Percentiles rank a stretch among this genome's conserved stretches.
phyloP scores from a whole-genome alignment of 2,797 vertebrate genomes.

The Okamejei kenojei region DNA sequence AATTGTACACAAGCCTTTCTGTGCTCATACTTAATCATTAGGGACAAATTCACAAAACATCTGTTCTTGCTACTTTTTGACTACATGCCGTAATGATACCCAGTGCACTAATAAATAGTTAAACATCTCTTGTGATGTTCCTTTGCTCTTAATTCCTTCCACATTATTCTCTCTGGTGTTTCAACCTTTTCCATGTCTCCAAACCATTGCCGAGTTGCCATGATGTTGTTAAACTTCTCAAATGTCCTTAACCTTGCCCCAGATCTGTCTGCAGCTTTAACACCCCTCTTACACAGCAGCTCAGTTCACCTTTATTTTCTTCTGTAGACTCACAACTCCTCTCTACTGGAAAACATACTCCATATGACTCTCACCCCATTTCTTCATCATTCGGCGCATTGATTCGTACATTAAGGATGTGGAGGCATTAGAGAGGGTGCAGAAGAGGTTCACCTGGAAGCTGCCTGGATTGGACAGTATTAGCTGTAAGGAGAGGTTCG shows the following conservation, averaged over 20 bases:
- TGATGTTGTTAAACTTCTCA: background rate
- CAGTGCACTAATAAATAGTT: conserved; percentile 8
- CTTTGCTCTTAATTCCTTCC: background rate
- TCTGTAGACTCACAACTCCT: background rate
- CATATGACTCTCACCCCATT: background rate
- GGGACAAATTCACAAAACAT: background rate
- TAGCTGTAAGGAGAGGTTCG: too few relatives aligned
- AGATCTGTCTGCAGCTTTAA: background rate
- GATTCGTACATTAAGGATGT: too few relatives aligned
- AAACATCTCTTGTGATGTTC: conserved; percentile 23
- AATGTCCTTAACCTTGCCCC: background rate
- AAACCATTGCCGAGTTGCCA: background rate
- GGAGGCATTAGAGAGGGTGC: too few relatives aligned
- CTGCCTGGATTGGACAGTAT: too few relatives aligned
- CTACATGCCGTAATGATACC: background rate
- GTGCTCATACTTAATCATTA: background rate
- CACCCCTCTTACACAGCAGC: background rate
- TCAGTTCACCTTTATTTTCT: background rate
- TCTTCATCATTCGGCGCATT: too few relatives aligned
- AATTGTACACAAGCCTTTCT: background rate
- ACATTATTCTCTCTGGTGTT: conserved; percentile 4
- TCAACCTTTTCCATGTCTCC: background rate
- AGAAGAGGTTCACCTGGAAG: too few relatives aligned
- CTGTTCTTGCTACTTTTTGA: background rate
- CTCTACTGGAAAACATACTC: background rate